These are phyloP conservation scores for Dryomyza anilis DNA, from an alignment of 2,888 invertebrate species.

Conservation along the genomic window DNA sequence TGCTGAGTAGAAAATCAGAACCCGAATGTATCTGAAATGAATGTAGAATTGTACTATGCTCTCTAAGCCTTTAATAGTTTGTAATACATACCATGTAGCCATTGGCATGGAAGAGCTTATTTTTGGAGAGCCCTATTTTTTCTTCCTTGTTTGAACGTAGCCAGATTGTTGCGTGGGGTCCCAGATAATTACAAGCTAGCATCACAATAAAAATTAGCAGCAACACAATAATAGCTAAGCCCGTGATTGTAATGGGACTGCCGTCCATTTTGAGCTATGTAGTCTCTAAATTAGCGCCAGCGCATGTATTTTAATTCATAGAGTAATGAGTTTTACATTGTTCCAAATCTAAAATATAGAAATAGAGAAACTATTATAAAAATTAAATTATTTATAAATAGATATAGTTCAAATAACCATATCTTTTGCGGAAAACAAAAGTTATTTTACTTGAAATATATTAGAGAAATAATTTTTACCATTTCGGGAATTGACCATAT, in stretches of 20 bases:
- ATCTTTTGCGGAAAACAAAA: no score
- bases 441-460: no score
- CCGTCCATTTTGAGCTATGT: constrained; percentile 54
- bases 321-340: no score
- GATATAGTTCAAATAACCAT: no score
- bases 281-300: no score
- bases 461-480: no score
- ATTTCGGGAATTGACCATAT: no score
- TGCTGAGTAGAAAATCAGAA: constrained; percentile 68
- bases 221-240: constrained; percentile 52
- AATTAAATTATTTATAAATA: no score
- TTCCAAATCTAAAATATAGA: no score
- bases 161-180: constrained; percentile 58
- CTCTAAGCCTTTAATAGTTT: background rate
- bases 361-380: no score
- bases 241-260: constrained; percentile 44
- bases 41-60: background rate
- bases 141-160: constrained; percentile 60
- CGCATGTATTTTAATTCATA: no score
- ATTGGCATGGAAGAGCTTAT: constrained; percentile 68
- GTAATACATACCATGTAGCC: constrained; percentile 68
- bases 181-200: constrained; percentile 56
- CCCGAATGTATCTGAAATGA: constrained; percentile 67
- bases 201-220: constrained; percentile 53
- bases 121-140: constrained; percentile 60